Percentiles rank a stretch among this genome's conserved stretches.
These are phyloP conservation scores for Poecilia wingei DNA, from an alignment of 2,797 vertebrate species.

Conservation along the genomic window DNA sequence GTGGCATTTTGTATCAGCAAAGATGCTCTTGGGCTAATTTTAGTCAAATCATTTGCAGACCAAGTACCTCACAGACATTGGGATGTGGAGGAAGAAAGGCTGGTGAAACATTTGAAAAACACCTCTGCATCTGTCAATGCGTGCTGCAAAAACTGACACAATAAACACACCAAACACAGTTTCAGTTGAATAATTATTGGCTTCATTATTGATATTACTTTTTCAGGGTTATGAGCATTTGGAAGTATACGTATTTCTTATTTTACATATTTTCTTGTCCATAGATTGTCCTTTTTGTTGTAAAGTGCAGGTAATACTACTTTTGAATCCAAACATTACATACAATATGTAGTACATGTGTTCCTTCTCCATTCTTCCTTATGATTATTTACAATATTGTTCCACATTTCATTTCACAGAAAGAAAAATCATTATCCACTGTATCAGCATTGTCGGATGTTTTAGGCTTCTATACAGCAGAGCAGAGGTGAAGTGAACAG, in stretches of 20 bases:
- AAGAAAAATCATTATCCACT: slow-evolving; percentile 76
- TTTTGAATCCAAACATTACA: slow-evolving; percentile 75
- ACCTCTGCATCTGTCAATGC: neutral
- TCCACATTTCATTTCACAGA: slow-evolving; percentile 79
- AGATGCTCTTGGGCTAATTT: slow-evolving; percentile 61
- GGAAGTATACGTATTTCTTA: slow-evolving; percentile 75
- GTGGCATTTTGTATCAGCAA: slow-evolving; percentile 55
- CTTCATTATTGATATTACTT: slow-evolving; percentile 80
- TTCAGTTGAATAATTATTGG: slow-evolving; percentile 76
- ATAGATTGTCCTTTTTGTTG: slow-evolving; percentile 80
- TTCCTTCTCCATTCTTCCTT: slow-evolving; percentile 50
- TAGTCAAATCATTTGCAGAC: slow-evolving; percentile 57
- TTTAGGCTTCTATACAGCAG: slow-evolving; percentile 66
- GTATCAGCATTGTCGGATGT: slow-evolving; percentile 67
- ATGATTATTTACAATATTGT: slow-evolving; percentile 74
- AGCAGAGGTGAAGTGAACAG: slow-evolving; percentile 35
- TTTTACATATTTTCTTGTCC: slow-evolving; percentile 64
- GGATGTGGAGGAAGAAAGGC: slow-evolving; percentile 9
- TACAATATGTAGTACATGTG: slow-evolving; percentile 74
- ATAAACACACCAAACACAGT: slow-evolving; percentile 69
- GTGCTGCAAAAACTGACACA: slow-evolving; percentile 39
- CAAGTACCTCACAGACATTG: slow-evolving; percentile 34
- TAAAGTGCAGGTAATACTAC: slow-evolving; percentile 84
- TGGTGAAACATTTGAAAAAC: slow-evolving; percentile 27
- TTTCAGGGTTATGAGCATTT: slow-evolving; percentile 77